These are phyloP conservation scores for Catocala fraxini DNA, from an alignment of 2,888 invertebrate species.

Conservation along the genomic window DNA sequence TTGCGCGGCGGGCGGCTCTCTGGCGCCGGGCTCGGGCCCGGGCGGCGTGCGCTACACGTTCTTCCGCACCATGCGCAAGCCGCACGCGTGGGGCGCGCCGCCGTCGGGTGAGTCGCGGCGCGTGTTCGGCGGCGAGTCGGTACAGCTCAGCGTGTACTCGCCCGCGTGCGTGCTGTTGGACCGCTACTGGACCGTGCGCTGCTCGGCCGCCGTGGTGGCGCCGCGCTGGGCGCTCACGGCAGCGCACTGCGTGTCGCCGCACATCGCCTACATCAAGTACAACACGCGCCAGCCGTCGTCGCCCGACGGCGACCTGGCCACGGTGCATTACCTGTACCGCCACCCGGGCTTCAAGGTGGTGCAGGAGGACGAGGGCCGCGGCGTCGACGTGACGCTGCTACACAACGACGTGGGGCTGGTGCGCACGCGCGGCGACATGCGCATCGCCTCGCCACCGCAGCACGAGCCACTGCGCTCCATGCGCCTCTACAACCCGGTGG, in stretches of 20 bases:
- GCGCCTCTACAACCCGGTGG: constrained; percentile 52
- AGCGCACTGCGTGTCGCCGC: constrained; percentile 73
- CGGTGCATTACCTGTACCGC: constrained; percentile 67
- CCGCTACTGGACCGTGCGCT: constrained; percentile 67
- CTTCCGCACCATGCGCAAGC: constrained; percentile 53
- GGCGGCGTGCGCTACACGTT: constrained; percentile 51
- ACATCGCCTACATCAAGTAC: constrained; percentile 70
- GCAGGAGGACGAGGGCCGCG: constrained; percentile 66
- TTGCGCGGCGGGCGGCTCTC: constrained; percentile 1
- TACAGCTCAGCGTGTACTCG: constrained; percentile 55
- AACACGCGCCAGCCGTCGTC: constrained; percentile 60
- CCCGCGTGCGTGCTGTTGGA: constrained; percentile 70
- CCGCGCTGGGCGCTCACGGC: constrained; percentile 78
- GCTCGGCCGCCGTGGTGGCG: constrained; percentile 69
- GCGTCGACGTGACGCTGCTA: constrained; percentile 71
- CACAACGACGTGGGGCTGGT: constrained; percentile 80
- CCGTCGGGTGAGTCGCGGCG: constrained; percentile 56
- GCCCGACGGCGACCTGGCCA: constrained; percentile 55
- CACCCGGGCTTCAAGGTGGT: constrained; percentile 72
- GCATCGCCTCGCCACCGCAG: constrained; percentile 39
- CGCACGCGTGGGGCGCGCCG: constrained; percentile 2
- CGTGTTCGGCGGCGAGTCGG: constrained; percentile 70
- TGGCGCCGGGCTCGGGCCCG: constrained; percentile 9
- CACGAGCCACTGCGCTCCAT: constrained; percentile 48
- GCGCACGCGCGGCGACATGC: constrained; percentile 65